Conservation (phyloP, 2,888 invertebrate species). For the Drosophila vallismaia region DNA sequence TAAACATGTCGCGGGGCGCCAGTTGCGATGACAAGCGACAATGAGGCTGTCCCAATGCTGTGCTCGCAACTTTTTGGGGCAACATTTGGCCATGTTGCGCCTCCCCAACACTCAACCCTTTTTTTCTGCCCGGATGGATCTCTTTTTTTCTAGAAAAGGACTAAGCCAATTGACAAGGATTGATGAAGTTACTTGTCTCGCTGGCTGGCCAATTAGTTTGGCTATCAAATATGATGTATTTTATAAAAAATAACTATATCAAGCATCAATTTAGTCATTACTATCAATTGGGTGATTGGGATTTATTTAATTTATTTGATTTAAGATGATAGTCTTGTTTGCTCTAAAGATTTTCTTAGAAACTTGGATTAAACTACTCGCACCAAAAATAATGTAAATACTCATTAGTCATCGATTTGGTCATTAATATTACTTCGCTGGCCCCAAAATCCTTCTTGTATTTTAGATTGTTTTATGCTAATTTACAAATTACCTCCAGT, state of each 20-base stretch:
- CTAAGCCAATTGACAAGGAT: constrained; percentile 38
- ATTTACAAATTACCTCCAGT: constrained; percentile 35
- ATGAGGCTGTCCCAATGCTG: constrained; percentile 66
- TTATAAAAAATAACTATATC: constrained; percentile 27
- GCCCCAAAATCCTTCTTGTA: neutral
- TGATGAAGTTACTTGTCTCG: constrained; percentile 32
- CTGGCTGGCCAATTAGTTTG: constrained; percentile 37
- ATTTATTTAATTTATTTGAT: neutral
- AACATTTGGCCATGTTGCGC: constrained; percentile 37
- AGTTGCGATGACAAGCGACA: constrained; percentile 76
- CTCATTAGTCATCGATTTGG: neutral
- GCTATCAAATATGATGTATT: constrained; percentile 25
- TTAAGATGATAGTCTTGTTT: too few species aligned
- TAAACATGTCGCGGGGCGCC: constrained; percentile 73
- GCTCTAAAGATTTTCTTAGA: neutral
- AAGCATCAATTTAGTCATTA: constrained; percentile 23
- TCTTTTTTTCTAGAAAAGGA: constrained; percentile 3
- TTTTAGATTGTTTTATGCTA: constrained; percentile 28
- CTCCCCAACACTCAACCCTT: constrained; percentile 34
- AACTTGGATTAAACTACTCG: neutral
- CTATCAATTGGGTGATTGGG: constrained; percentile 2
- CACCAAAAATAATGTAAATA: neutral
- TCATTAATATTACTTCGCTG: constrained; percentile 10
- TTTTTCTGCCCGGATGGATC: constrained; percentile 4
- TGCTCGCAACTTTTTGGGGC: constrained; percentile 55